Evolutionary conservation across 2,888 invertebrate genomes (phyloP).

Genomic region (Diploptera punctata): DNA sequence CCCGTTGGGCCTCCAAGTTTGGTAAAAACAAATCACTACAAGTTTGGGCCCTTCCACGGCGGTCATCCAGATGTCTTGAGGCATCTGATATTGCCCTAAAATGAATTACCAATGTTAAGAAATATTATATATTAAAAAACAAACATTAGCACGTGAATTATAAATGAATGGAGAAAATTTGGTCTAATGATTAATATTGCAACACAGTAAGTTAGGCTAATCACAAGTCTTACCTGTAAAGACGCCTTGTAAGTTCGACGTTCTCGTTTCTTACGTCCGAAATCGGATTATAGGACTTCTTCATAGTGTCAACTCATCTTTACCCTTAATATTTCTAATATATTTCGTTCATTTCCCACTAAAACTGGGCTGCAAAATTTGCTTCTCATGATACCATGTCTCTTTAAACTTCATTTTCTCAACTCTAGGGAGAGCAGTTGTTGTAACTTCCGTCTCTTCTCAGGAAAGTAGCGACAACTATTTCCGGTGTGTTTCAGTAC

Average conservation of each 20-base stretch:
- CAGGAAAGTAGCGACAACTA: too few relatives aligned
- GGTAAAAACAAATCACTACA: constrained; percentile 75
- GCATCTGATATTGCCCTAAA: constrained; percentile 71
- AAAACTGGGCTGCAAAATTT: constrained; percentile 32
- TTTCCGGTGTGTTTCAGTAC: too few relatives aligned
- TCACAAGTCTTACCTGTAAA: constrained; percentile 59
- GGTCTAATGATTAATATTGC: background rate
- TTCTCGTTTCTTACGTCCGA: constrained; percentile 61
- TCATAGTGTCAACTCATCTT: constrained; percentile 63
- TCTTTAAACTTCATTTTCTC: constrained; percentile 31
- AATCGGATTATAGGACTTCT: constrained; percentile 60
- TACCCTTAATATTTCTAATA: constrained; percentile 38
- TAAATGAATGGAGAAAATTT: background rate
- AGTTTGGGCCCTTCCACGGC: constrained; percentile 64
- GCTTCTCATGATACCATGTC: constrained; percentile 39
- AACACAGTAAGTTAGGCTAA: constrained; percentile 12
- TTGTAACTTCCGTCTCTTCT: too few relatives aligned
- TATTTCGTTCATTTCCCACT: constrained; percentile 45
- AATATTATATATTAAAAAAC: background rate
- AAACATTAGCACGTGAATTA: background rate
- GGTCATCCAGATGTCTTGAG: constrained; percentile 72
- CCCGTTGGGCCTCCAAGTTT: constrained; percentile 71
- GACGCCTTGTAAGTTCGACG: constrained; percentile 62
- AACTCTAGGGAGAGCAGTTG: background rate
- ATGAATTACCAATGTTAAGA: background rate